phyloP scores from a whole-genome alignment of 1,140 invertebrate genomes.

The Papilio aristodemus region DNA sequence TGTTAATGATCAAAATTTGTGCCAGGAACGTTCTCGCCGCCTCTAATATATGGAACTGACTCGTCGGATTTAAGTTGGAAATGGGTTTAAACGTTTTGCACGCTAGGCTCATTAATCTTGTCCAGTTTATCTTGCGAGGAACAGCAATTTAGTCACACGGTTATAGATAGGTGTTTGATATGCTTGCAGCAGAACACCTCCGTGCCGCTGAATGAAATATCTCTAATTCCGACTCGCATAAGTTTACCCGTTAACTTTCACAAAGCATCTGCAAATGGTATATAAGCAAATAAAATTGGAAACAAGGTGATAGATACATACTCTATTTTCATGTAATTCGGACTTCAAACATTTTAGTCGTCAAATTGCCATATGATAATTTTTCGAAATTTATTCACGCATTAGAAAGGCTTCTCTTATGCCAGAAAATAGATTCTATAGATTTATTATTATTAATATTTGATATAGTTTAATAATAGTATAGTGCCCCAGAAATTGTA shows the following conservation, averaged over 20 bases:
- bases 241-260: conserved; percentile 22
- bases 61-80: conserved; percentile 78
- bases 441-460: no score
- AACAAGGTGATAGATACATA: background rate
- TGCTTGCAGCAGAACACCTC: conserved; percentile 33
- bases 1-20: conserved; percentile 77
- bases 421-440: no score
- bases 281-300: background rate
- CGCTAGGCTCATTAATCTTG: conserved; percentile 79
- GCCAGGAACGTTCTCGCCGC: conserved; percentile 72
- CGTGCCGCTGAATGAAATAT: conserved; percentile 20
- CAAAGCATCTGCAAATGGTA: conserved; percentile 19
- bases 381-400: no score
- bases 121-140: conserved; percentile 74
- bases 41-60: conserved; percentile 80
- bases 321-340: background rate
- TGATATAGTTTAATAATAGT: no score
- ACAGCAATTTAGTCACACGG: conserved; percentile 60
- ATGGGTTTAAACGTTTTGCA: conserved; percentile 80
- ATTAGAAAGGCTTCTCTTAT: no score
- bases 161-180: conserved; percentile 55
- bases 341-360: no score
- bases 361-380: no score
- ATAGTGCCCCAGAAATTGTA: no score
- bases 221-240: conserved; percentile 15